A percentile compares a stretch with the other conserved stretches of the same genome.
These are phyloP conservation scores for Lepas anatifera DNA, from an alignment of 2,888 invertebrate genomes.

Conservation along the genomic window DNA sequence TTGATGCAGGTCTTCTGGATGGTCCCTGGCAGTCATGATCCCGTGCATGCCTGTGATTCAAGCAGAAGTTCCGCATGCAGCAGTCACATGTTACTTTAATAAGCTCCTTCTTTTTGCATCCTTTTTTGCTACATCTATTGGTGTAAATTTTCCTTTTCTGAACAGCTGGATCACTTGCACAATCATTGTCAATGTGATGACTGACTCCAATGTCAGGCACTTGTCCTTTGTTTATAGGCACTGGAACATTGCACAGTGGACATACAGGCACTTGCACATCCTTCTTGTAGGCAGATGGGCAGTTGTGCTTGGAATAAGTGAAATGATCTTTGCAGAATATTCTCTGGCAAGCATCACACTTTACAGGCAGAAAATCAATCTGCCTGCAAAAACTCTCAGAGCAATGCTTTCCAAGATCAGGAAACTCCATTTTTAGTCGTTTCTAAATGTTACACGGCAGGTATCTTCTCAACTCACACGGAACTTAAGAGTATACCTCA, in stretches of 20 bases:
- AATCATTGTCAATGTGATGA: conserved; percentile 84
- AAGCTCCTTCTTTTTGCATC: conserved; percentile 82
- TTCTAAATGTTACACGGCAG: too few species aligned
- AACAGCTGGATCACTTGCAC: conserved; percentile 72
- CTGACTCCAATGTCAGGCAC: conserved; percentile 76
- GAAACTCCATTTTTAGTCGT: conserved; percentile 98
- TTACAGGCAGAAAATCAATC: conserved; percentile 86
- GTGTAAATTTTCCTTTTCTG: conserved; percentile 48
- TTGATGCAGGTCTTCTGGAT: neutral
- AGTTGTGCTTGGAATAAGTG: conserved; percentile 64
- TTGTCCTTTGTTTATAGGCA: conserved; percentile 67
- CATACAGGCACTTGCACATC: conserved; percentile 91
- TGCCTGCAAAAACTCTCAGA: conserved; percentile 65
- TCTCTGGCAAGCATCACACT: conserved; percentile 78
- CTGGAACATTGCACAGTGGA: conserved; percentile 77
- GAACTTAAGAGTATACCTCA: too few species aligned
- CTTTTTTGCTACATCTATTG: conserved; percentile 70
- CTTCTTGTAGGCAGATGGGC: conserved; percentile 61
- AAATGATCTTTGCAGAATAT: conserved; percentile 83
- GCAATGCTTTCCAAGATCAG: conserved; percentile 80
- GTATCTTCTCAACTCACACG: too few species aligned
- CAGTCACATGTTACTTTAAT: conserved; percentile 64
- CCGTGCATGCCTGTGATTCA: conserved; percentile 69
- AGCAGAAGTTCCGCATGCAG: conserved; percentile 72
- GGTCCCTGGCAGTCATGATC: conserved; percentile 60